Evolutionary conservation across 2,113 vertebrate species (phyloP).

Genomic region (Telmatochromis brachygnathus): DNA sequence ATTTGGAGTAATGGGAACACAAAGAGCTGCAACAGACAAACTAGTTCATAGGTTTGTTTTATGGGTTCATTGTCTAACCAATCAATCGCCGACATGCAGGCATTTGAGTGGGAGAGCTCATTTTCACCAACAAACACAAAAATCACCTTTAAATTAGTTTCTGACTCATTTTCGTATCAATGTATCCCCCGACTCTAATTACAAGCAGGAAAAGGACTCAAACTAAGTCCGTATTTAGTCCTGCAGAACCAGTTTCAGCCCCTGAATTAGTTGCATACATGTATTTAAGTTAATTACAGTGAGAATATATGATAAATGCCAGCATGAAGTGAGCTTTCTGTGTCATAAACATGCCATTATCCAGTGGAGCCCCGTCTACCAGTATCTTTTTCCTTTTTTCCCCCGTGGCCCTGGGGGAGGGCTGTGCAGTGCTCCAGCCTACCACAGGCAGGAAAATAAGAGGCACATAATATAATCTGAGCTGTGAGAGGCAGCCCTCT

Average conservation of each 20-base stretch:
- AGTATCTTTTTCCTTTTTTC: background rate
- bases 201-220: background rate
- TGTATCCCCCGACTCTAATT: background rate
- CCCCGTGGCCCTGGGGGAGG: background rate
- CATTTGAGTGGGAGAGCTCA: background rate
- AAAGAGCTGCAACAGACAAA: background rate
- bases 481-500: constrained; percentile 22
- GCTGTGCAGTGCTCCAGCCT: constrained; percentile 38
- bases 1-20: background rate
- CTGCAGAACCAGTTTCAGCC: background rate
- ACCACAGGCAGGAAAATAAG: constrained; percentile 54
- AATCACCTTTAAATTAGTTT: background rate
- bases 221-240: background rate
- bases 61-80: background rate
- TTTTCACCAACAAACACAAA: background rate
- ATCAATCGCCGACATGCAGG: background rate
- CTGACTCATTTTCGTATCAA: background rate
- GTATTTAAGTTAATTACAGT: constrained; percentile 8
- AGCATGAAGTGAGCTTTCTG: background rate
- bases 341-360: constrained; percentile 28
- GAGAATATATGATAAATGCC: background rate
- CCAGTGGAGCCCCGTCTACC: background rate
- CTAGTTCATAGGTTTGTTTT: background rate
- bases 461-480: constrained; percentile 61
- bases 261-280: background rate